A percentile compares a stretch with the other conserved stretches of the same genome.
phyloP scores from a whole-genome alignment of 2,797 vertebrate genomes.

The Agapornis canus region DNA sequence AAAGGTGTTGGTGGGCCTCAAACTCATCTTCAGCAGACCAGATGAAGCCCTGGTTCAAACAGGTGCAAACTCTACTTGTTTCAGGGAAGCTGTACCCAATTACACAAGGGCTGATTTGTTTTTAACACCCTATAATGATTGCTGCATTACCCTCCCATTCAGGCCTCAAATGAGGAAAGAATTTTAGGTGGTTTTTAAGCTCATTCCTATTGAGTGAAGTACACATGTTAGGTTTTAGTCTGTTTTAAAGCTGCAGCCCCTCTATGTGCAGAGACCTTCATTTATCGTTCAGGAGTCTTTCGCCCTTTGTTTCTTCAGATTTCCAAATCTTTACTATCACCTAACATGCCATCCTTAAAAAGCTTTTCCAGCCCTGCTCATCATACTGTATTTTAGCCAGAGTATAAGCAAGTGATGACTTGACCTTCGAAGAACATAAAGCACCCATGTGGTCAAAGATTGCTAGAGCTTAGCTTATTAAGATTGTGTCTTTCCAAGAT shows the following conservation, averaged over 20 bases:
- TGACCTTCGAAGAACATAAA: not conserved
- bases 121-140: slow-evolving; percentile 31
- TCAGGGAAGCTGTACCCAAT: slow-evolving; percentile 27
- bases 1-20: slow-evolving; percentile 54
- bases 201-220: not conserved
- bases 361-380: not conserved
- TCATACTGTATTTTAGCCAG: not conserved
- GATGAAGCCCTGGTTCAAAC: slow-evolving; percentile 30
- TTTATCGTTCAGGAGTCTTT: not conserved
- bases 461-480: not conserved
- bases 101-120: not conserved
- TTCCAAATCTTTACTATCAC: not conserved
- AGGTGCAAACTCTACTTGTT: slow-evolving; percentile 40
- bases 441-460: not conserved
- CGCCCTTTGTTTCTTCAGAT: not conserved
- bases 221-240: not conserved
- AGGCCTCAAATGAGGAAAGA: slow-evolving; percentile 2
- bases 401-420: not conserved
- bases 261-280: fast-evolving
- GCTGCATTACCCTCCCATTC: not conserved
- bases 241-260: not conserved
- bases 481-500: not conserved
- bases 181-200: not conserved
- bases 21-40: slow-evolving; percentile 17
- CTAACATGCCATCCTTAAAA: not conserved